Base-by-base conservation (phyloP, 2,888 invertebrate genomes). In the Oasisia sp. region DNA sequence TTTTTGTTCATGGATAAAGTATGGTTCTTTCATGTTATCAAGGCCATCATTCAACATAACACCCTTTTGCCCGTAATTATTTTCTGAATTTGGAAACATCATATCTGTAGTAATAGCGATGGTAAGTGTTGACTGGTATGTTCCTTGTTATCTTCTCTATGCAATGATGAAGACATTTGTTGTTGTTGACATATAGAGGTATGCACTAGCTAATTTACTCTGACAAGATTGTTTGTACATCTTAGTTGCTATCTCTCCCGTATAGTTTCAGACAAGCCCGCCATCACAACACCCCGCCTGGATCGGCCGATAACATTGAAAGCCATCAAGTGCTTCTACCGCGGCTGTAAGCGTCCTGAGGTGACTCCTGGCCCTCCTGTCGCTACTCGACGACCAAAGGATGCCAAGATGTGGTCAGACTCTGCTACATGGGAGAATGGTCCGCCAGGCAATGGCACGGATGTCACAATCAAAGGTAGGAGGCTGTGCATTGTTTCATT, bases 361-460 rank as follows among this genome's bases (percentile, higher is more conserved):
- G 32, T 38, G 32, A 0, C 0, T 0, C 32, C 32, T 27, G 90
- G 45, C 38, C 38, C 45, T 90, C 38, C 38, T 44, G 90, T 45
- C 27, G 90, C 45, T 44, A 90, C 90, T 44, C 8, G 27, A 27
- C 38, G 38, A 44, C 90, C 90, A 90, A 27, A 8, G 9, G 74
- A 91, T 56, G 45, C 89, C 90, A 32, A n/a, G 32, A 32, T 38
- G 45, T 92, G 92, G 92, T 92, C 92, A 14, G 32, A 92, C 45
- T 44, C 92, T 12, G 45, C 32, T 32, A 90, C 32, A 14, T 92
- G 92, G 92, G 90, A 90, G 32, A 74, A 74, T 74, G 74, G 74
- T 74, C 74, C 27, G 74, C 74, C 74, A 74, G 74, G 74, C 74
- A 19, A 19, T 74, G 74, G 27, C 74, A 74, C 27, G 2, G 74